phyloP scores from a whole-genome alignment of 2,888 invertebrate species.

The Imbricaverruca yamaguchii region DNA sequence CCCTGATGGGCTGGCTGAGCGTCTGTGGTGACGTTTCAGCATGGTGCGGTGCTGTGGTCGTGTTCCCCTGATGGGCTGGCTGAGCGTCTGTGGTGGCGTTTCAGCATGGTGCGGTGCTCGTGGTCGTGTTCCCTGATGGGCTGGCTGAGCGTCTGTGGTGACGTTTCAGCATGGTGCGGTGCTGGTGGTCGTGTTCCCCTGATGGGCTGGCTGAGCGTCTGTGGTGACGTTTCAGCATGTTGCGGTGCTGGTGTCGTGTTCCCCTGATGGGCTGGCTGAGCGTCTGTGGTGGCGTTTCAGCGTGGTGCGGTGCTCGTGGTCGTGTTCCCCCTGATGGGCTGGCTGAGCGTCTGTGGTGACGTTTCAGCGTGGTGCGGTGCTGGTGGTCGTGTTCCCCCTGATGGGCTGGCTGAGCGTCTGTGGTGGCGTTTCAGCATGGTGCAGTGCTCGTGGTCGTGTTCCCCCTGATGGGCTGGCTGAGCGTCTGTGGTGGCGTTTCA shows the following conservation, averaged over 20 bases:
- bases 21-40: neutral
- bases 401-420: conserved; percentile 22
- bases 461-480: conserved; percentile 22
- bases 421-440: neutral
- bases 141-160: conserved; percentile 11
- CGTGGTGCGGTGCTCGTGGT: neutral
- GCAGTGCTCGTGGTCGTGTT: neutral
- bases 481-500: neutral
- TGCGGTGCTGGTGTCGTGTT: neutral
- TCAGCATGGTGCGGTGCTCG: neutral
- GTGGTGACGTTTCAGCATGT: neutral
- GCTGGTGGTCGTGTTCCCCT: neutral
- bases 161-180: neutral
- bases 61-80: conserved; percentile 20
- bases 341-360: neutral
- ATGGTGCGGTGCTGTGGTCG: neutral
- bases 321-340: conserved; percentile 17
- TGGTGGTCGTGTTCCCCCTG: neutral
- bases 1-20: conserved; percentile 21
- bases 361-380: neutral
- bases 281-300: neutral
- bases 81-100: neutral
- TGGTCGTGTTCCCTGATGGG: conserved; percentile 4
- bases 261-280: conserved; percentile 21
- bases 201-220: conserved; percentile 21